Base-by-base conservation (phyloP, 2,797 vertebrate species). In the Pangasius larnaudii region DNA sequence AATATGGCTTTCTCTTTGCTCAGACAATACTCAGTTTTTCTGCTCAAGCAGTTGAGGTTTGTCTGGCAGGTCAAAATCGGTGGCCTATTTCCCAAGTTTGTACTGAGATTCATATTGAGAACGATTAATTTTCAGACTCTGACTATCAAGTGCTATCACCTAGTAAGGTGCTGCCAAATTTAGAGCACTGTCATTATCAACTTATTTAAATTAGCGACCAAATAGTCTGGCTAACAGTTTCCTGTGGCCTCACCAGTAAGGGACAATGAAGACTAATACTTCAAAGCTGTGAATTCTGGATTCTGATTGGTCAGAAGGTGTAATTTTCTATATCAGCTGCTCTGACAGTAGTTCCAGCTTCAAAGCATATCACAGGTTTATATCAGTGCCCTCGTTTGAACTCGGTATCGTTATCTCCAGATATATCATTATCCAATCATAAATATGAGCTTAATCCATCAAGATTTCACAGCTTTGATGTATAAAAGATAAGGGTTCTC, bases 401-500 rank as follows among this genome's bases (percentile, higher is more conserved):
- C 18, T 18, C 9, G 33, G 24, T 74, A 13, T 27, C 39, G 2
- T 27, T n/a, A 51, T 51, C 30, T 69, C 61, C 19, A 18, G 33
- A 19, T 33, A 24, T 56, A 65, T 80, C 63, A 71, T 58, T 27
- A 81, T 65, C 22, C 10, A 2, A 42, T 81, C 22, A 80, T 53
- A 58, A 67, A 80, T 56, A 79, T 82, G 39, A 1, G 36, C n/a
- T 14, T 85, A n/a, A 77, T 30, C 53, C n/a, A 33, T 56, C 51
- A 56, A 11, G 0, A 36, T 18, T 19, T 33, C 51, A 33, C 2
- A 53, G 16, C 78, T 86, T 51, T 87, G 49, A 84, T 88, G 71
- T 63, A 90, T 87, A 78, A 90, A 89, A 90, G 49, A 51, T n/a
- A 8, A 16, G 0, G 4, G 24, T 2, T n/a, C 10, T 75, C 42